phyloP scores from a whole-genome alignment of 1,140 invertebrate genomes.

The Aphidius gifuensis region DNA sequence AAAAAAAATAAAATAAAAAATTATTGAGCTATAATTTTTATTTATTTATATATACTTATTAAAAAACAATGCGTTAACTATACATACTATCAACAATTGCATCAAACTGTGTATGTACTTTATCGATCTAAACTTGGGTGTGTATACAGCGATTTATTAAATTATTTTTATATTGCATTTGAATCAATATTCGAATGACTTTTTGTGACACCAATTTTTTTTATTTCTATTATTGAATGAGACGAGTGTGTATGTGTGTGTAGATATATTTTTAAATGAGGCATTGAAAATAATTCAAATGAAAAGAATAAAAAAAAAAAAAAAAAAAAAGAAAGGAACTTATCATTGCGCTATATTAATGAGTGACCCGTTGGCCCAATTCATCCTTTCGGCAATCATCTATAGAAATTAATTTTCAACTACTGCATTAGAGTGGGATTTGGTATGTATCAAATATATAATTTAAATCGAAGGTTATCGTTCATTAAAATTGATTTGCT shows the following conservation, averaged over 20 bases:
- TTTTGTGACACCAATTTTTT: not conserved
- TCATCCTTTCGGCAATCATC: slow-evolving; percentile 1
- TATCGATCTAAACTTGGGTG: no score
- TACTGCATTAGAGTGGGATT: not conserved
- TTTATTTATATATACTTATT: no score
- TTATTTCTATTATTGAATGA: not conserved
- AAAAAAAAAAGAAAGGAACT: slow-evolving; percentile 13
- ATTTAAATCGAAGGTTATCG: slow-evolving; percentile 5
- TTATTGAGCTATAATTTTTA: no score
- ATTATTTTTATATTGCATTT: no score
- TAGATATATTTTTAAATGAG: not conserved
- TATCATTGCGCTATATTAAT: slow-evolving; percentile 13
- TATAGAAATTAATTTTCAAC: slow-evolving; percentile 13
- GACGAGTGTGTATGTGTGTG: no score
- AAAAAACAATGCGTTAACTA: no score
- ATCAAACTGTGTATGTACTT: no score
- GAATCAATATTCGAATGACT: no score
- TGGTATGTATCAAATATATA: not conserved
- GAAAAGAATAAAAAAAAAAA: not conserved
- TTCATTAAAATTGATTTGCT: slow-evolving; percentile 10
- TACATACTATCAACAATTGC: no score
- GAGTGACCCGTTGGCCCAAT: slow-evolving; percentile 18
- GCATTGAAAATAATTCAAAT: not conserved
- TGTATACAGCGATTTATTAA: no score
- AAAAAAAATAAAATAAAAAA: no score